A percentile compares a stretch with the other conserved stretches of the same genome.
These are phyloP conservation scores for Erpornis zantholeuca DNA, from an alignment of 2,113 vertebrate species.

Conservation along the genomic window DNA sequence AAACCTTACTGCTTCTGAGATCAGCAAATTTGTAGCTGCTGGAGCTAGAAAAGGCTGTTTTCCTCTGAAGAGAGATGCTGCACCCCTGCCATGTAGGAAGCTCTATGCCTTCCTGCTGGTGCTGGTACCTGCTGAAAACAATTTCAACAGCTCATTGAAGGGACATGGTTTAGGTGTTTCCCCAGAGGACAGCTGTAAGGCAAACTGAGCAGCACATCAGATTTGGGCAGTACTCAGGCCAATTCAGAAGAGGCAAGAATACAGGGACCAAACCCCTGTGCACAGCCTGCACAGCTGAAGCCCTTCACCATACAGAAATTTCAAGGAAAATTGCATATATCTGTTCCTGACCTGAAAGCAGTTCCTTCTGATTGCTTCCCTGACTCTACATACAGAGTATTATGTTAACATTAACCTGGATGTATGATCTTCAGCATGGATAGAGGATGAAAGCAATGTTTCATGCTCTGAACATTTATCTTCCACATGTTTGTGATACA, in stretches of 20 bases:
- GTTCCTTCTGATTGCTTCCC: background rate
- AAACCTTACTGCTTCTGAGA: background rate
- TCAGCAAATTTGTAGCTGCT: background rate
- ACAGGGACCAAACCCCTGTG: background rate
- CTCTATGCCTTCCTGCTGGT: background rate
- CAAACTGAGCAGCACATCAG: background rate
- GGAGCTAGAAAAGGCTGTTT: background rate
- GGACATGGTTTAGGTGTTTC: background rate
- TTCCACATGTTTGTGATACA: background rate
- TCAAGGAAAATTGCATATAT: background rate
- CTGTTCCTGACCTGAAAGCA: background rate
- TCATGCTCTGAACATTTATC: background rate
- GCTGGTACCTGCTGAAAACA: background rate
- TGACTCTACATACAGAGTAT: background rate
- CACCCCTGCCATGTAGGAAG: rapidly evolving
- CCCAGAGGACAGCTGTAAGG: background rate
- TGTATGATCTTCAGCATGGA: background rate
- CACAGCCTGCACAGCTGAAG: background rate
- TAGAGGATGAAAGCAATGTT: background rate
- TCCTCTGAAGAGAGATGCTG: background rate
- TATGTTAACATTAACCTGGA: background rate
- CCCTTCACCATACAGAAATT: background rate
- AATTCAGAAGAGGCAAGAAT: background rate
- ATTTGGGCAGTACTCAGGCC: background rate
- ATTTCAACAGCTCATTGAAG: background rate